Evolutionary conservation across 2,113 vertebrate genomes (phyloP).

Genomic region (Heterotis niloticus): DNA sequence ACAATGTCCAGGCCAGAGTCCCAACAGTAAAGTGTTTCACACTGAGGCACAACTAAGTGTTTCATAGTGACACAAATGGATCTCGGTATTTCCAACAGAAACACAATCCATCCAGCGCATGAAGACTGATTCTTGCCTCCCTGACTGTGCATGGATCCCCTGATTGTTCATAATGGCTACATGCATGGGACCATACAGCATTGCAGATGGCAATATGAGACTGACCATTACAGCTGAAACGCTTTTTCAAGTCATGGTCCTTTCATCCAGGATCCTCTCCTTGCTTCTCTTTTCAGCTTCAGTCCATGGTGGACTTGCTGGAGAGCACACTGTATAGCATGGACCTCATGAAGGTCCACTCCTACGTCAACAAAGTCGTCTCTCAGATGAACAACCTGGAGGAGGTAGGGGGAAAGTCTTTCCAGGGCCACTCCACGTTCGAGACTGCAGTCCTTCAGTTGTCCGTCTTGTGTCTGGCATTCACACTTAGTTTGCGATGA

Average conservation of each 20-base stretch:
- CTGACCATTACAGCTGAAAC: not conserved
- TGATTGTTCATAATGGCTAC: too few species aligned
- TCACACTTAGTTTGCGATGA: not conserved
- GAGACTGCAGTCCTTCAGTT: not conserved
- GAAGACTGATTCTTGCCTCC: too few species aligned
- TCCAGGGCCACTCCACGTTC: not conserved
- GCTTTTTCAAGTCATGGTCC: not conserved
- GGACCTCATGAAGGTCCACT: conserved; percentile 93
- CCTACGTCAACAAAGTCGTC: conserved; percentile 86
- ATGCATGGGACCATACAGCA: too few species aligned
- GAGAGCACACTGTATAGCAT: conserved; percentile 92
- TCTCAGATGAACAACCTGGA: conserved; percentile 91
- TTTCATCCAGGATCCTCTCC: conserved; percentile 7
- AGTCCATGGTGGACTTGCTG: conserved; percentile 91
- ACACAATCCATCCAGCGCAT: too few species aligned
- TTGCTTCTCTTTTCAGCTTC: conserved; percentile 67
- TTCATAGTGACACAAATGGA: too few species aligned
- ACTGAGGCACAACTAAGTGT: too few species aligned
- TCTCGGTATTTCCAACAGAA: too few species aligned
- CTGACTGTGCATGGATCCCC: too few species aligned
- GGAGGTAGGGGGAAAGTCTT: conserved; percentile 67
- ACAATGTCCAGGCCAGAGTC: too few species aligned
- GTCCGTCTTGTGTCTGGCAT: not conserved
- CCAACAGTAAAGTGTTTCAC: too few species aligned
- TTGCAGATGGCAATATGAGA: not conserved